These are phyloP conservation scores for Eucera pruinosa DNA, from an alignment of 2,888 invertebrate genomes.

Conservation along the genomic window DNA sequence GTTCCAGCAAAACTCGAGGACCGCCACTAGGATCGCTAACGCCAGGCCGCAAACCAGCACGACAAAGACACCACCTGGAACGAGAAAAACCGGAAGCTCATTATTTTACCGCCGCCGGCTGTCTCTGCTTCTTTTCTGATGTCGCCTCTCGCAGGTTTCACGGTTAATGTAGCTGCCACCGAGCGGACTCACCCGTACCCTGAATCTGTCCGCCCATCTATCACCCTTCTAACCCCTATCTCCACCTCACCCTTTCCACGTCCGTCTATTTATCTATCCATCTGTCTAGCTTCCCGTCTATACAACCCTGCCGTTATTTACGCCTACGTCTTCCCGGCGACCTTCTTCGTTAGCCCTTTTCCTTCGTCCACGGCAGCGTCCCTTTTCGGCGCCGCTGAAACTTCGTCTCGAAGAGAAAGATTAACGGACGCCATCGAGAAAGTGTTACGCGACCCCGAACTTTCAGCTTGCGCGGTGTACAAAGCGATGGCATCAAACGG, in stretches of 20 bases:
- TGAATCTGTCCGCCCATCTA: constrained; percentile 30
- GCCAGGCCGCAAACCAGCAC: constrained; percentile 96
- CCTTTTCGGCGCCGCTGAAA: constrained; percentile 2
- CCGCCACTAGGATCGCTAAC: constrained; percentile 95
- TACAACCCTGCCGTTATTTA: constrained; percentile 26
- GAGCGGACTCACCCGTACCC: constrained; percentile 5
- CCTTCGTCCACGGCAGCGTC: background rate
- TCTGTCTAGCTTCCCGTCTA: constrained; percentile 24
- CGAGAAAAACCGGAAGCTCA: constrained; percentile 70
- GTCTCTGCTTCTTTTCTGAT: constrained; percentile 60
- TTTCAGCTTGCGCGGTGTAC: too few species aligned
- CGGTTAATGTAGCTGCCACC: constrained; percentile 54
- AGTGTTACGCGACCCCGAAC: background rate
- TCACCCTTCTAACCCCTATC: constrained; percentile 20
- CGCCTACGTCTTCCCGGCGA: constrained; percentile 1
- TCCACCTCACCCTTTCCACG: background rate
- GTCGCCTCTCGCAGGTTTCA: constrained; percentile 33
- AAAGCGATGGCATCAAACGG: too few species aligned
- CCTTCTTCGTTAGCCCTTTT: background rate
- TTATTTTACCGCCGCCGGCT: constrained; percentile 72
- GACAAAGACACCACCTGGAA: constrained; percentile 96
- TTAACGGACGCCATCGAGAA: constrained; percentile 54
- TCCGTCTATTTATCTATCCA: constrained; percentile 41
- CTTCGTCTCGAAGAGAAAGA: constrained; percentile 27
- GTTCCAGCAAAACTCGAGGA: constrained; percentile 97